Conservation (phyloP, 2,888 invertebrate genomes). For the Sphaeridia pumilis region DNA sequence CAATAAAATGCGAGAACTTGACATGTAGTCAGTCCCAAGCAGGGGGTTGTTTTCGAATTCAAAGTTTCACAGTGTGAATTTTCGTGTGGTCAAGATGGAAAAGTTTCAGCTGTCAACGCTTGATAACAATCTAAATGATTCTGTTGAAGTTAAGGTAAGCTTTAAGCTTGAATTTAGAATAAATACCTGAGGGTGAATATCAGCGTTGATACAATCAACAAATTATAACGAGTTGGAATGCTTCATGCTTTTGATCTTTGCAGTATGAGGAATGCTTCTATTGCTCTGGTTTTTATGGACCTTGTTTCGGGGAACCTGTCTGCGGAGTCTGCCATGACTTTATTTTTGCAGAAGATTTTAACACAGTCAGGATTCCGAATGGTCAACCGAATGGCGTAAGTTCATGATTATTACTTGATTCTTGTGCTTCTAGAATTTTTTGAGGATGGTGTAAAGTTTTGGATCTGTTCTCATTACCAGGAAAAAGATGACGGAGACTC, state of each 20-base stretch:
- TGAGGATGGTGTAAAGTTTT: background rate
- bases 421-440: too few species aligned
- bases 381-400: slow-evolving; percentile 8
- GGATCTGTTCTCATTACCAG: slow-evolving; percentile 13
- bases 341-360: slow-evolving; percentile 65
- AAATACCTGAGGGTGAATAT: too few species aligned
- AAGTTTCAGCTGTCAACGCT: slow-evolving; percentile 8
- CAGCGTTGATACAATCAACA: background rate
- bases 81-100: slow-evolving; percentile 6
- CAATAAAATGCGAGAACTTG: too few species aligned
- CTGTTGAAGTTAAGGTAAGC: slow-evolving; percentile 11
- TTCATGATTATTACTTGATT: background rate
- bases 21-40: background rate
- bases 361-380: background rate
- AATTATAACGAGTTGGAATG: background rate
- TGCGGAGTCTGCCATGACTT: slow-evolving; percentile 87
- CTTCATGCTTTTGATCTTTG: slow-evolving; percentile 4
- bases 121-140: slow-evolving; percentile 12
- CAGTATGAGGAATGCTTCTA: slow-evolving; percentile 63
- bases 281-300: slow-evolving; percentile 86
- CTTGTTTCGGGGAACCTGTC: slow-evolving; percentile 78
- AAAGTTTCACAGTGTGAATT: background rate
- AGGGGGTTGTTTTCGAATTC: background rate
- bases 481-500: slow-evolving; percentile 80
- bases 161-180: background rate